A percentile compares a stretch with the other conserved stretches of the same genome.
Conservation (phyloP, 2,888 invertebrate species). For the Brenthis hecate region DNA sequence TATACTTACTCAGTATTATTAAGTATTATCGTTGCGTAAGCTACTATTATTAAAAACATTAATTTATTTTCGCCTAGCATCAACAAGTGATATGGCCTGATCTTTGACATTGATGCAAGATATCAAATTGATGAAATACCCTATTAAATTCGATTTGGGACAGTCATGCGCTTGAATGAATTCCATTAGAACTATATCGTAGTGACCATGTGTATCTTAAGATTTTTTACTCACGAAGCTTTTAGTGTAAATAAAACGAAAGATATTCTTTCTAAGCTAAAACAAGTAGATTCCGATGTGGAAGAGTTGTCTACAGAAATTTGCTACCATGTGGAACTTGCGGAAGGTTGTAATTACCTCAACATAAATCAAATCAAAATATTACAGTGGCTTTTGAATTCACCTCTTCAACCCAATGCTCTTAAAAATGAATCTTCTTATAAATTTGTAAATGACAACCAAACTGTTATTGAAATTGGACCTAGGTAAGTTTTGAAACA, state of each 20-base stretch:
- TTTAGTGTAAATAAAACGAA: slow-evolving; percentile 83
- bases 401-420: slow-evolving; percentile 84
- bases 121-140: slow-evolving; percentile 39
- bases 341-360: slow-evolving; percentile 73
- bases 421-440: slow-evolving; percentile 81
- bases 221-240: slow-evolving; percentile 84
- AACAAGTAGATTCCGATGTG: slow-evolving; percentile 73
- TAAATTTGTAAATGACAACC: slow-evolving; percentile 59
- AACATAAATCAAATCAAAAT: slow-evolving; percentile 83
- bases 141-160: slow-evolving; percentile 6
- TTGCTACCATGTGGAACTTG: slow-evolving; percentile 90
- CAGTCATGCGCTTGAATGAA: slow-evolving; percentile 23
- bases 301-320: slow-evolving; percentile 85
- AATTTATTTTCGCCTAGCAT: slow-evolving; percentile 66
- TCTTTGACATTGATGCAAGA: slow-evolving; percentile 78
- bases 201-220: slow-evolving; percentile 76
- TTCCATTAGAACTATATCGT: slow-evolving; percentile 10
- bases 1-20: neutral
- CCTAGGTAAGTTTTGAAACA: slow-evolving; percentile 85
- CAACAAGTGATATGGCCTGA: slow-evolving; percentile 51
- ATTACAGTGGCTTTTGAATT: slow-evolving; percentile 90
- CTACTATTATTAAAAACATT: slow-evolving; percentile 48
- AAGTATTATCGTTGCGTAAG: slow-evolving; percentile 66
- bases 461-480: slow-evolving; percentile 91
- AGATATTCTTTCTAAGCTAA: slow-evolving; percentile 82